Percentiles rank a stretch among this genome's conserved stretches.
Evolutionary conservation across 2,113 vertebrate genomes (phyloP).

Genomic region (Petrocephalus zakoni): DNA sequence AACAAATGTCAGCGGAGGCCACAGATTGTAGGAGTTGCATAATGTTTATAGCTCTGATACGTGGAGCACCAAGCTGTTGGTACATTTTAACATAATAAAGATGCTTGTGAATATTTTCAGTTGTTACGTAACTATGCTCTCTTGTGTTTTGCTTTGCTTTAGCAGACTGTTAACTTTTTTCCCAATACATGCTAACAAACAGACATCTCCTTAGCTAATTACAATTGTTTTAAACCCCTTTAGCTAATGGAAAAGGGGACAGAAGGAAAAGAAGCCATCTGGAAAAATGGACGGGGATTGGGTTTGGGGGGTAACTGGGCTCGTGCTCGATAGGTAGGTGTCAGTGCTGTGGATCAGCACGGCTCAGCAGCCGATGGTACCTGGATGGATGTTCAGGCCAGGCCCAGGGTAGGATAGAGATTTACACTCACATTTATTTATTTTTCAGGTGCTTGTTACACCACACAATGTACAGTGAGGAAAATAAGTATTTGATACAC

Average conservation of each 20-base stretch:
- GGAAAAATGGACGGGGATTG: not conserved
- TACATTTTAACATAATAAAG: not conserved
- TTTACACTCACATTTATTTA: too few species aligned
- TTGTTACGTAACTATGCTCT: not conserved
- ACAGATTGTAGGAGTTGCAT: not conserved
- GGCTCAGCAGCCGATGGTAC: not conserved
- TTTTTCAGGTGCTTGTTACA: too few species aligned
- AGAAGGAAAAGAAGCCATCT: constrained; percentile 6
- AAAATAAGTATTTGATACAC: too few species aligned
- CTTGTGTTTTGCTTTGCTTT: not conserved
- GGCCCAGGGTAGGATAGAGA: not conserved
- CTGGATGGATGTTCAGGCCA: not conserved
- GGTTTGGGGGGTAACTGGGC: not conserved
- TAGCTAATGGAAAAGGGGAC: not conserved
- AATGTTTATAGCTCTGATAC: not conserved
- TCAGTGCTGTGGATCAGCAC: not conserved
- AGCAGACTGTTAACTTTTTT: not conserved
- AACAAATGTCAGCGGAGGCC: not conserved
- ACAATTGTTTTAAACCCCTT: not conserved
- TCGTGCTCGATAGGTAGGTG: not conserved
- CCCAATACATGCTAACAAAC: not conserved
- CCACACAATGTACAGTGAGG: too few species aligned
- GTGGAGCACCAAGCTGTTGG: not conserved
- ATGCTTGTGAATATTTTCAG: not conserved
- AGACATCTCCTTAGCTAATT: constrained; percentile 4